phyloP scores from a whole-genome alignment of 2,797 vertebrate genomes.

The Catostomus latipinnis region DNA sequence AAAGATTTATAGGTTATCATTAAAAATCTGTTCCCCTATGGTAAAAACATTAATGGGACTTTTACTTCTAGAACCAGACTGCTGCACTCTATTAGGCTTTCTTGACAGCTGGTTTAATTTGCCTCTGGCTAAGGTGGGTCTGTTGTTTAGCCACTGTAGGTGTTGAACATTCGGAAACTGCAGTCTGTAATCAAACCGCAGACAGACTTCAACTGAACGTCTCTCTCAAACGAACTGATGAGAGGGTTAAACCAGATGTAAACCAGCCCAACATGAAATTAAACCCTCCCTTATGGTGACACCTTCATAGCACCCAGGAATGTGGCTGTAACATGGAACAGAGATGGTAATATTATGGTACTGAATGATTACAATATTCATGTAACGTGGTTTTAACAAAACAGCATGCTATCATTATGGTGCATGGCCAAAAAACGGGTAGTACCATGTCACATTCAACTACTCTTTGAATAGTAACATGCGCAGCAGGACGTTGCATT shows the following conservation, averaged over 20 bases:
- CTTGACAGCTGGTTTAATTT: slow-evolving; percentile 71
- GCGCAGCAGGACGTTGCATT: not conserved
- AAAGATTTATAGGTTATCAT: too few species aligned
- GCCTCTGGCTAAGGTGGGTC: slow-evolving; percentile 49
- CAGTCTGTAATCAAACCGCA: slow-evolving; percentile 40
- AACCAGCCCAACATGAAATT: slow-evolving; percentile 69
- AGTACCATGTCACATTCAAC: not conserved
- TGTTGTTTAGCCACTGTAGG: slow-evolving; percentile 42
- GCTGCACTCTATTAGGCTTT: too few species aligned
- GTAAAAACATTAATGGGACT: too few species aligned
- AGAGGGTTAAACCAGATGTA: slow-evolving; percentile 51
- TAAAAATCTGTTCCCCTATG: too few species aligned
- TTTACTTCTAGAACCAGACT: too few species aligned
- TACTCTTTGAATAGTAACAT: not conserved
- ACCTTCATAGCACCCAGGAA: slow-evolving; percentile 47
- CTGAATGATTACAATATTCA: not conserved
- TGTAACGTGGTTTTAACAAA: too few species aligned
- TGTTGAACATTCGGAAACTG: slow-evolving; percentile 58
- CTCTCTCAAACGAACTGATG: slow-evolving; percentile 19
- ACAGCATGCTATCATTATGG: too few species aligned
- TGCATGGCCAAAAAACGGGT: too few species aligned
- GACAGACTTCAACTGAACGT: not conserved
- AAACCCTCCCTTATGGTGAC: slow-evolving; percentile 51
- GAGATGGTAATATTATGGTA: not conserved
- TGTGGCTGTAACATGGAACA: not conserved